Evolutionary conservation across 2,888 invertebrate genomes (phyloP).

Genomic region (Apamea monoglypha): DNA sequence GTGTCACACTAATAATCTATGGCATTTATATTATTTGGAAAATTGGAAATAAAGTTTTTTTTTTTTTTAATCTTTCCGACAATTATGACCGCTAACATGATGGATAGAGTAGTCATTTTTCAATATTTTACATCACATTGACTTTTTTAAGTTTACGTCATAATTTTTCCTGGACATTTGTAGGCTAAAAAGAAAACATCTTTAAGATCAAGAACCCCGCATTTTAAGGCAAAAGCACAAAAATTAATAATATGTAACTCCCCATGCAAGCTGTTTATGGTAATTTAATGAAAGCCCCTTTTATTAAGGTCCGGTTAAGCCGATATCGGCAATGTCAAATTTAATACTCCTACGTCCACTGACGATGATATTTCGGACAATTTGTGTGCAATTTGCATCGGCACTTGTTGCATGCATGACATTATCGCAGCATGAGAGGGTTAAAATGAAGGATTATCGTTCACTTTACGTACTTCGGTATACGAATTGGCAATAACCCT

Average conservation of each 20-base stretch:
- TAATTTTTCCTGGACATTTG: not conserved
- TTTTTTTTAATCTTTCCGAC: not conserved
- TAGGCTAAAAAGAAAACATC: not conserved
- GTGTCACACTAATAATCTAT: too few relatives aligned
- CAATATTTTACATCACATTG: not conserved
- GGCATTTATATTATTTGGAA: too few relatives aligned
- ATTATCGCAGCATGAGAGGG: slow-evolving; percentile 1
- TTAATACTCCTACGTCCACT: slow-evolving; percentile 39
- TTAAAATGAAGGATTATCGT: slow-evolving; percentile 21
- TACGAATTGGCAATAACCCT: slow-evolving; percentile 44
- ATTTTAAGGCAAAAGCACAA: not conserved
- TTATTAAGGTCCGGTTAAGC: slow-evolving; percentile 15
- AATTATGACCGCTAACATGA: slow-evolving; percentile 3
- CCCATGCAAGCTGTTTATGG: slow-evolving; percentile 30
- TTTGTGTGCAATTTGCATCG: slow-evolving; percentile 43
- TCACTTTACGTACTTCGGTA: slow-evolving; percentile 19
- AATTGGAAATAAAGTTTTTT: not conserved
- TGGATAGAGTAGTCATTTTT: not conserved
- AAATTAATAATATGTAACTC: slow-evolving; percentile 12
- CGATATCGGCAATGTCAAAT: slow-evolving; percentile 21
- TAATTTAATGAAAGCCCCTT: slow-evolving; percentile 37
- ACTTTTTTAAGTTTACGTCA: not conserved
- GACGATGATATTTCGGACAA: slow-evolving; percentile 35
- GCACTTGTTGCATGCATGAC: slow-evolving; percentile 16
- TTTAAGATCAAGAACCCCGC: not conserved